Base-by-base conservation (phyloP, 1,140 invertebrate genomes). In the Drosophila sturtevanti region DNA sequence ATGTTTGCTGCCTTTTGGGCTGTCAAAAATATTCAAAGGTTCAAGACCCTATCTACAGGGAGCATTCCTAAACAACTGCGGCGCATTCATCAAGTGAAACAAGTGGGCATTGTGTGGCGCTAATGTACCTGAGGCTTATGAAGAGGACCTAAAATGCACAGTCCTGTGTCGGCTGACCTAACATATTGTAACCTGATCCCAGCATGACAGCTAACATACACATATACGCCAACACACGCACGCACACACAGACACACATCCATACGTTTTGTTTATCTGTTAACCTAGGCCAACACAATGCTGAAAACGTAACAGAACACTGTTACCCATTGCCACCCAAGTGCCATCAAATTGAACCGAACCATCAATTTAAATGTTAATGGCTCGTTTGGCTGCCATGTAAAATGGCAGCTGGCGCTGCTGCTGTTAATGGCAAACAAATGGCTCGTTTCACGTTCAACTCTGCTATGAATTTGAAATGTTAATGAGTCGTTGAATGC, bases 291-390 rank as follows among this genome's bases (percentile, higher is more conserved):
- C 72, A 75, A 74, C 63, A 73, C 52, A 24, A 16, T 12, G 11
- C 51, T 54, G 4, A 16, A 34, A 5, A 10, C 27, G 22, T 59
- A 31, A 59, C 56, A 59, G 31, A 10, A 52, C 34, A 18, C 44
- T 27, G 66, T 72, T 41, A 67, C 37, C 37, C 44, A 72, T 22
- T 59, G 59, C 37, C 38, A 55, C 24, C 72, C 74, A 73, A 75
- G 73, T 68, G 66, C 72, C 60, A 24, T 60, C 55, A 41, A 48
- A 48, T 48, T 48, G 41, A 48, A 31, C 37, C 34, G 21, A 62
- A 55, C 56, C 77, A 85, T 80, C 73, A 85, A 80, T 85, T 80
- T 71, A 71, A 85, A 82, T 76, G 80, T 76, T 79, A 82, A 81
- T 81, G 73, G 74, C 58, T 61, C 77, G 68, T 81, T 80, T 22